phyloP scores from a whole-genome alignment of 2,797 vertebrate genomes.

The Coregonus ussuriensis region DNA sequence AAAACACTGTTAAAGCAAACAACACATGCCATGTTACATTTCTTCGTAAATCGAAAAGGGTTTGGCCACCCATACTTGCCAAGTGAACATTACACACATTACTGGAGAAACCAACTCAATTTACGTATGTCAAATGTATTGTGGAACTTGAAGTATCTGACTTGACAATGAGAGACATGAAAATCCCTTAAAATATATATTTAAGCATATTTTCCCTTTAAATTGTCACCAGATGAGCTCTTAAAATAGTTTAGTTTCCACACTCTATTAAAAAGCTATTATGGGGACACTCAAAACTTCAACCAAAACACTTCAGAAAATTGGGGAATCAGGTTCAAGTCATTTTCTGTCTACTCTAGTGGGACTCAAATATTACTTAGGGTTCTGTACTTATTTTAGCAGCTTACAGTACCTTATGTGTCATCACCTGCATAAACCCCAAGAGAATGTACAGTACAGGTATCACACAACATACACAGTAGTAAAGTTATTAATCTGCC shows the following conservation, averaged over 20 bases:
- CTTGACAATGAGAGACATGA: not conserved
- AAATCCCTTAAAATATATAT: not conserved
- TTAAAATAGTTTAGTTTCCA: not conserved
- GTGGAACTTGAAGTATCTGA: conserved; percentile 12
- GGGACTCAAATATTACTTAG: not conserved
- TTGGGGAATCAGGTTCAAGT: not conserved
- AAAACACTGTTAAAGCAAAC: conserved; percentile 11
- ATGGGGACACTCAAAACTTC: not conserved
- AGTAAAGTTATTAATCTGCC: too few relatives aligned
- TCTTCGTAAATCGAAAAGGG: not conserved
- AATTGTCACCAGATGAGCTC: not conserved
- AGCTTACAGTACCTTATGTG: not conserved
- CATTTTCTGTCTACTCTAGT: too few relatives aligned
- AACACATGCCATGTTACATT: not conserved
- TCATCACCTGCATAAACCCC: not conserved
- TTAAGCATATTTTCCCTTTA: not conserved
- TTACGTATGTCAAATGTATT: conserved; percentile 9
- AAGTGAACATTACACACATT: not conserved
- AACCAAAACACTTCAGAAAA: not conserved
- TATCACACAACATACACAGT: not conserved
- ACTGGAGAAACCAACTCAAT: not conserved
- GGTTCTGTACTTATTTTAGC: not conserved
- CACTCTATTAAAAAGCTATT: not conserved
- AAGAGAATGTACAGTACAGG: not conserved
- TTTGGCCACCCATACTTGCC: not conserved